Conservation (phyloP, 30 jellyfish, hydroid and myxozoan species). For the Clytia hemisphaerica region DNA sequence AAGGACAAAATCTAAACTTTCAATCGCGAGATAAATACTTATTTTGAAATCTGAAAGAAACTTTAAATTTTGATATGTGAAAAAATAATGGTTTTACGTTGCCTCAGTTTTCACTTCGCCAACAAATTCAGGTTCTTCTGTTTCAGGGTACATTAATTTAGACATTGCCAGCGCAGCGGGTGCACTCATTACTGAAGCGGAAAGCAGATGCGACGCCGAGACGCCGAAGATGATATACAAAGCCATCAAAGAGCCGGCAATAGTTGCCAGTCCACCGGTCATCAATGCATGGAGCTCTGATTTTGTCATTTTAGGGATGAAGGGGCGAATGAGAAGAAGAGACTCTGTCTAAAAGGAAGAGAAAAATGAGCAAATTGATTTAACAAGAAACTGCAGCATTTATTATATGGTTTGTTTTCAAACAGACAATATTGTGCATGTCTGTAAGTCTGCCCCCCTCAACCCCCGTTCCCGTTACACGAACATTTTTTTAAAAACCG, state of each 20-base stretch:
- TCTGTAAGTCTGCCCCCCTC: too few relatives aligned
- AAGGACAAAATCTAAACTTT: too few relatives aligned
- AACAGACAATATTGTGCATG: too few relatives aligned
- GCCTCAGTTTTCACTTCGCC: slow-evolving; percentile 45
- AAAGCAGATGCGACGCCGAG: slow-evolving; percentile 77
- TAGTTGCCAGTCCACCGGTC: slow-evolving; percentile 95
- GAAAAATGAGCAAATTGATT: too few relatives aligned
- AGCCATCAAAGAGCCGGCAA: slow-evolving; percentile 92
- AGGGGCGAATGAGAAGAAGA: slow-evolving; percentile 88
- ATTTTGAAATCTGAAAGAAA: too few relatives aligned
- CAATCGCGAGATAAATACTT: too few relatives aligned
- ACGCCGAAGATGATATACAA: slow-evolving; percentile 68
- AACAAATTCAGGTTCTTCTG: slow-evolving; percentile 44
- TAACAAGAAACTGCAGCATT: too few relatives aligned
- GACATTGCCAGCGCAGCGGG: slow-evolving; percentile 94
- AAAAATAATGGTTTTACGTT: too few relatives aligned
- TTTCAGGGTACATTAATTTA: slow-evolving; percentile 88
- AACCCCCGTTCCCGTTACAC: too few relatives aligned
- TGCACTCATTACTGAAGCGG: slow-evolving; percentile 97
- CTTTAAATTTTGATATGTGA: too few relatives aligned
- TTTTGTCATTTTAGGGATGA: slow-evolving; percentile 59
- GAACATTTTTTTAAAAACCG: too few relatives aligned
- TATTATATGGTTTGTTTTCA: too few relatives aligned
- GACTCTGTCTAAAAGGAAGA: slow-evolving; percentile 73
- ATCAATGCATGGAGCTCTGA: slow-evolving; percentile 83